A percentile compares a stretch with the other conserved stretches of the same genome.
Conservation (phyloP, 2,888 invertebrate species). For the Limenitis camilla region DNA sequence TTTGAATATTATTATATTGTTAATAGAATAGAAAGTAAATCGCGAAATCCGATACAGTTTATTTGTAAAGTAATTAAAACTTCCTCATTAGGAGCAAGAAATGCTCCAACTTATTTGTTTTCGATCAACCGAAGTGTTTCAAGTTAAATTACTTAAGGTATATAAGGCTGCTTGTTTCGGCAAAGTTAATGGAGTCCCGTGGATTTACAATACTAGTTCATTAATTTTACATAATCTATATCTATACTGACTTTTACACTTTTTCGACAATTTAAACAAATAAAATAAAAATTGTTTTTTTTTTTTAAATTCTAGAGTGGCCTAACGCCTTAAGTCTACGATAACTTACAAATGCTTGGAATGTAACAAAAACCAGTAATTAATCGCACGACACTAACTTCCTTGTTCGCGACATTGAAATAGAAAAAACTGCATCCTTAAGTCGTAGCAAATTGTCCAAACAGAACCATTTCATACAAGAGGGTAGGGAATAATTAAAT, state of each 20-base stretch:
- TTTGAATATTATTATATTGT: too few relatives aligned
- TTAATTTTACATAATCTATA: too few relatives aligned
- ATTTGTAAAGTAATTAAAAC: constrained; percentile 35
- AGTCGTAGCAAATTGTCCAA: not conserved
- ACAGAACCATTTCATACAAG: too few relatives aligned
- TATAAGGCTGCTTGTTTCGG: constrained; percentile 17
- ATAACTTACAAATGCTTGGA: constrained; percentile 15
- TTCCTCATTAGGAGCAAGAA: constrained; percentile 31
- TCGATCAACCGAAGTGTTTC: constrained; percentile 27
- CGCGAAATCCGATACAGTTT: constrained; percentile 20
- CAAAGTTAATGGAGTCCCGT: constrained; percentile 15
- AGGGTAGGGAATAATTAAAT: too few relatives aligned
- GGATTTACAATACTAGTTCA: too few relatives aligned
- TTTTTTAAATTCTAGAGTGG: too few relatives aligned
- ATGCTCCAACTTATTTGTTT: constrained; percentile 29
- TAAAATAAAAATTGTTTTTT: too few relatives aligned
- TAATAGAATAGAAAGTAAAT: too few relatives aligned
- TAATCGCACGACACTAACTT: constrained; percentile 21
- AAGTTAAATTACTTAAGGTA: constrained; percentile 31
- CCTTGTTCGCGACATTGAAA: constrained; percentile 24
- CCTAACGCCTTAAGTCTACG: not conserved
- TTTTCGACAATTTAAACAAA: too few relatives aligned
- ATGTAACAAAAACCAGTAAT: constrained; percentile 22
- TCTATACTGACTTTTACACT: too few relatives aligned
- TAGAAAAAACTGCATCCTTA: constrained; percentile 12